A percentile compares a stretch with the other conserved stretches of the same genome.
Conservation (phyloP, 2,888 invertebrate species). For the Callosobruchus maculatus region DNA sequence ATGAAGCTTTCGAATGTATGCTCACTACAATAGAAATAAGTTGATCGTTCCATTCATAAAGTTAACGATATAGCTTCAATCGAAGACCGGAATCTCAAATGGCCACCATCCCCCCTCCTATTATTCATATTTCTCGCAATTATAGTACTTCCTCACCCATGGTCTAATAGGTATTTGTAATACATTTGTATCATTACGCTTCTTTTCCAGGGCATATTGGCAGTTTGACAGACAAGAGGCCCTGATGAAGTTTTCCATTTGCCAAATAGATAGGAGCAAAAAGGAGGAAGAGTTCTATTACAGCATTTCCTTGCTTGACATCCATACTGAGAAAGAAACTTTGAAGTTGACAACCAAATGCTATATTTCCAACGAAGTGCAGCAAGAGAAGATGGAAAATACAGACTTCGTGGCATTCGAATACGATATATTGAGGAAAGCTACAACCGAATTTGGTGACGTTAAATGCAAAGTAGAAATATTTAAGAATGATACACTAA, state of each 20-base stretch:
- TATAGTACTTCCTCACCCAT: too few relatives aligned
- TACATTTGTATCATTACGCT: neutral
- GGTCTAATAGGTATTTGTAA: too few relatives aligned
- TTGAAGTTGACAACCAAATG: neutral
- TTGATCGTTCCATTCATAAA: too few relatives aligned
- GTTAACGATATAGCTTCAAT: too few relatives aligned
- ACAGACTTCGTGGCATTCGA: neutral
- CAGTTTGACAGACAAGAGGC: neutral
- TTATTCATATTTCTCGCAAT: too few relatives aligned
- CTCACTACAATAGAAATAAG: too few relatives aligned
- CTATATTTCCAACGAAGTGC: neutral
- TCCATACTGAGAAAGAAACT: neutral
- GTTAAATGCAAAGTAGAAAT: neutral
- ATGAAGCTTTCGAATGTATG: too few relatives aligned
- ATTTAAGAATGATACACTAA: neutral
- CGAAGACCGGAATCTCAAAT: too few relatives aligned
- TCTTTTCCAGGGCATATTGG: neutral
- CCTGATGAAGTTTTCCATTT: neutral
- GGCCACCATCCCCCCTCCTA: too few relatives aligned
- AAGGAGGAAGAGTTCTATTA: neutral
- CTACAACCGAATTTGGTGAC: neutral
- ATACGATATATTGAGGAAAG: neutral
- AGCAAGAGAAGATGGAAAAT: neutral
- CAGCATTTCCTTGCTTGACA: neutral
- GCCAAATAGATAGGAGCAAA: neutral